Base-by-base conservation (phyloP, 2,888 invertebrate genomes). In the Drosophila nr. perissopoda region DNA sequence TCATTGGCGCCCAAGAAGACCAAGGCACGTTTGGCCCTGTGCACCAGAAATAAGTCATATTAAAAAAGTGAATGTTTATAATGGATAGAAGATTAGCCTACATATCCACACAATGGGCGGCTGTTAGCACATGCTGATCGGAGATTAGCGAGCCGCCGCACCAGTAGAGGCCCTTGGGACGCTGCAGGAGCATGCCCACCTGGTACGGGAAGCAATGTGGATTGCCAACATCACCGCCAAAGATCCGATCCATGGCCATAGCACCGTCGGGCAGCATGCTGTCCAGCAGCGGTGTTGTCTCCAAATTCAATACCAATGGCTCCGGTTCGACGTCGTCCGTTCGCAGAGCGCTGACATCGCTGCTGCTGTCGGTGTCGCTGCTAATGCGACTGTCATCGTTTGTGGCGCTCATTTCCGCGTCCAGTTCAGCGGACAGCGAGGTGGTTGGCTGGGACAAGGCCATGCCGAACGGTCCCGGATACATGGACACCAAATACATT, bases 1-100 rank as follows among this genome's bases (percentile, higher is more conserved):
- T 93, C 93, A 66, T 93, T 91, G 33, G 93, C 93, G 25, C 93
- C 93, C 29, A 93, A 75, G 69, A 93, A 93, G 4, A 93, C 88
- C 65, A 93, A 72, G 13, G 91, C 93, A 25, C 92, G 87, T 48
- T 88, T 88, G 25, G 91, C 92, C 88, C 93, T 92, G 70, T 13
- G 67, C 31, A 33, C 3, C 11, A 62, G 53, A 7, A 2, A 31
- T 27, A 11, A 36, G 16, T n/a, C 16, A 27, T 21, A 42, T 53
- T 42, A 61, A 8, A 25, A 45, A 16, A 25, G n/a, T 33, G 7
- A 31, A 25, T 27, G 10, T 18, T 7, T 4, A 21, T 4, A 1
- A 2, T 0, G 18, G 13, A 36, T 38, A 18, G 11, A 34, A 16
- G 40, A 1, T 25, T 34, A 52, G 18, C 87, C 61, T 84, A 92